Conservation (phyloP, 1,140 invertebrate genomes). For the Arctopsyche grandis region DNA sequence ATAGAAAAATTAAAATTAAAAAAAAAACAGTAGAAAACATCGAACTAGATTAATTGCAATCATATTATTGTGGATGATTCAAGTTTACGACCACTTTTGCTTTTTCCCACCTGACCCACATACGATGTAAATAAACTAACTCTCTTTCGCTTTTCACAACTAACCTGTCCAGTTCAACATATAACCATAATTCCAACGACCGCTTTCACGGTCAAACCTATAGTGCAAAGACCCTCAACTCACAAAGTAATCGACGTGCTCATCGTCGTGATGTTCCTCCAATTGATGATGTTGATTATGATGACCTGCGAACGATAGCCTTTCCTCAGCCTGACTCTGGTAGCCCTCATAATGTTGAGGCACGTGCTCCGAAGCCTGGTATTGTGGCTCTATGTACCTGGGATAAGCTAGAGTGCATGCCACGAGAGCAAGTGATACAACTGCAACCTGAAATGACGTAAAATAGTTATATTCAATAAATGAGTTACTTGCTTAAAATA, state of each 20-base stretch:
- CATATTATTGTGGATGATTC: no score
- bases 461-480: neutral
- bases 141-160: slow-evolving; percentile 39
- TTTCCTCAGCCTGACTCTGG: slow-evolving; percentile 35
- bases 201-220: slow-evolving; percentile 31
- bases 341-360: slow-evolving; percentile 32
- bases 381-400: slow-evolving; percentile 33
- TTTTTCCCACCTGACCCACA: slow-evolving; percentile 33
- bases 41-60: no score
- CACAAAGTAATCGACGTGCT: slow-evolving; percentile 42
- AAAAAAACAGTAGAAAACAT: no score
- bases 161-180: no score
- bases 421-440: slow-evolving; percentile 28
- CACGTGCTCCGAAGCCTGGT: slow-evolving; percentile 36
- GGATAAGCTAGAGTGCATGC: slow-evolving; percentile 31
- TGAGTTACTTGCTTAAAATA: neutral
- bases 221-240: slow-evolving; percentile 7
- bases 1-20: no score
- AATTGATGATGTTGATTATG: slow-evolving; percentile 12
- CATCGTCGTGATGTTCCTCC: slow-evolving; percentile 36
- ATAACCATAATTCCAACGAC: neutral
- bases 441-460: slow-evolving; percentile 14
- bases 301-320: slow-evolving; percentile 35
- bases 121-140: neutral
- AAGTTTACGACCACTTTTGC: slow-evolving; percentile 24